Evolutionary conservation across 1,140 invertebrate species (phyloP).

Genomic region (Gryon sp.): DNA sequence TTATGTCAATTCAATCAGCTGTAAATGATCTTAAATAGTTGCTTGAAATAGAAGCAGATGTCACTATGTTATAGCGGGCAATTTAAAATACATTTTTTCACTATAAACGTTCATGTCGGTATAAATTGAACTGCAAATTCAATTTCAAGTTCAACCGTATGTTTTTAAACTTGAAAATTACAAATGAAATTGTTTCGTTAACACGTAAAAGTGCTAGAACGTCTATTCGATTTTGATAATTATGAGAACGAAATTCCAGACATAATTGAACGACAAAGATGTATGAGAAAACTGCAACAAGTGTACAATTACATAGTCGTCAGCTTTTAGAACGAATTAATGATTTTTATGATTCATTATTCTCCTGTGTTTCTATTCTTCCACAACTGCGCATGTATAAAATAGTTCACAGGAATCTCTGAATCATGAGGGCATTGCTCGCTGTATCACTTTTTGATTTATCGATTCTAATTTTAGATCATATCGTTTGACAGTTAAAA

Average conservation of each 20-base stretch:
- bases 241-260: conserved; percentile 18
- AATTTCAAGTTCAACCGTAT: no score
- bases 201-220: neutral
- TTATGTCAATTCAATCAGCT: no score
- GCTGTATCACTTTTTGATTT: conserved; percentile 23
- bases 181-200: conserved; percentile 10
- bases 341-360: conserved; percentile 54
- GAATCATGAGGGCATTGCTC: conserved; percentile 30
- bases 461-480: conserved; percentile 10
- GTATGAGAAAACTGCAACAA: conserved; percentile 42
- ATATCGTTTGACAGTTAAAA: neutral
- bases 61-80: no score
- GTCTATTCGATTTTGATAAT: conserved; percentile 36
- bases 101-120: no score
- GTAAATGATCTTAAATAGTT: no score
- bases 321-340: conserved; percentile 49
- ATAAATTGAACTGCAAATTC: no score
- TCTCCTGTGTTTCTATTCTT: conserved; percentile 21
- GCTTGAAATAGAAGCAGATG: no score
- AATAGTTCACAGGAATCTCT: conserved; percentile 47
- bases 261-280: conserved; percentile 29
- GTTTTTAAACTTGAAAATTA: neutral
- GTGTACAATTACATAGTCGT: conserved; percentile 33
- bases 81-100: no score
- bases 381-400: conserved; percentile 6